phyloP scores from a whole-genome alignment of 2,797 vertebrate species.

The Helicolenus hilgendorfi region DNA sequence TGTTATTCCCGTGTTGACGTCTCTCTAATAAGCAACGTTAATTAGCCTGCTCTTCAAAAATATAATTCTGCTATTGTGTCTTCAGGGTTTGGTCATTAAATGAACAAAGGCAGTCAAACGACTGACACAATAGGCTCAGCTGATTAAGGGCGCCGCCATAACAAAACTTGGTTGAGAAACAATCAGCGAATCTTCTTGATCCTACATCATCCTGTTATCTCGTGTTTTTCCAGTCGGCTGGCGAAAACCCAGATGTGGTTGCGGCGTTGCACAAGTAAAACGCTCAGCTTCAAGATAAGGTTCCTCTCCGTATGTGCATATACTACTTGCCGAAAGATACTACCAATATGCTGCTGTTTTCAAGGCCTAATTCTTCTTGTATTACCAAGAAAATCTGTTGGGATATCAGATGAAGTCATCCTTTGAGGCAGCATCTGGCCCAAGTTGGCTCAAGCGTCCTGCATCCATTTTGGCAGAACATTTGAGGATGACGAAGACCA shows the following conservation, averaged over 20 bases:
- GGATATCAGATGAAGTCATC: slow-evolving; percentile 56
- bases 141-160: slow-evolving; percentile 51
- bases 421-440: slow-evolving; percentile 65
- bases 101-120: slow-evolving; percentile 70
- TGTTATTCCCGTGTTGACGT: slow-evolving; percentile 63
- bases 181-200: slow-evolving; percentile 32
- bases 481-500: slow-evolving; percentile 71
- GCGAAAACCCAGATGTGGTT: neutral
- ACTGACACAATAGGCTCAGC: slow-evolving; percentile 58
- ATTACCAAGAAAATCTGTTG: slow-evolving; percentile 22
- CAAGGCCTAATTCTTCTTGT: neutral
- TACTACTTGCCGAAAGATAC: neutral
- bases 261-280: neutral
- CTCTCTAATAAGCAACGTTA: slow-evolving; percentile 74
- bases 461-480: slow-evolving; percentile 71
- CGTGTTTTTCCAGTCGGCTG: neutral
- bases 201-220: slow-evolving; percentile 34
- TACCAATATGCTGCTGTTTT: neutral
- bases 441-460: slow-evolving; percentile 39
- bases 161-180: slow-evolving; percentile 38
- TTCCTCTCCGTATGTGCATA: neutral
- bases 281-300: neutral
- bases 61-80: slow-evolving; percentile 70
- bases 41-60: slow-evolving; percentile 81
- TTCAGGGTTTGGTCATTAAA: slow-evolving; percentile 70